Evolutionary conservation across 2,113 vertebrate species (phyloP), one percentile per base, ranked within the genome.

Genomic region (Neogobius melanostomus): DNA sequence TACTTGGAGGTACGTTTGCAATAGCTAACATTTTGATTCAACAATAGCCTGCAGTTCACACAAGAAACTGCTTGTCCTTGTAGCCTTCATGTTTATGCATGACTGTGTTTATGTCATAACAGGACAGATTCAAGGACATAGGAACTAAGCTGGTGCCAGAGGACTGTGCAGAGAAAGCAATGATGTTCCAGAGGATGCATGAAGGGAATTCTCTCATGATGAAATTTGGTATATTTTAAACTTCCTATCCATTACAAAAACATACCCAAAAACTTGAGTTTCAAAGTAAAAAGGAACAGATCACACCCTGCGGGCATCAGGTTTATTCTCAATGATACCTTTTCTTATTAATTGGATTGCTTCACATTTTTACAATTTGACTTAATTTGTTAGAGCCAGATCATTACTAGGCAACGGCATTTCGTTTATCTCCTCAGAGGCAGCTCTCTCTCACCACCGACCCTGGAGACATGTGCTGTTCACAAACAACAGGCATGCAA

Each of bases 1-100:
- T 94, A 88, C 77, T 85, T 94, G 81, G 93, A 93, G 92, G 93
- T 94, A 81, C 91, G 84, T 60, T 69, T n/a, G 8, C 15, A 43
- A 36, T 14, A n/a, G 9, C 60, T 66, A n/a, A 76, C 12, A 7
- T 5, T 11, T 56, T 21, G 16, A 57, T 77, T 3, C 44, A 44
- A 53, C 71, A 72, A 65, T 63, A 9, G 17, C 16, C 21, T 2
- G 2, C 8, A 62, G 50, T 56, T 49, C 69, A 4, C 68, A n/a
- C 1, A 69, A 81, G 16, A 21, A 21, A 21, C 21, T 21, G 21
- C 21, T 36, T 36, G 46, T 16, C 2, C 50, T 0, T 46, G 42
- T 43, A 62, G 28, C 14, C 54, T 60, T 16, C 66, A 64, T 63
- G 10, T 36, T 0, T 74, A n/a, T n/a, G n/a, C n/a, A n/a, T n/a